phyloP scores from a whole-genome alignment of 2,113 vertebrate species.

The Porphyrio hochstetteri region DNA sequence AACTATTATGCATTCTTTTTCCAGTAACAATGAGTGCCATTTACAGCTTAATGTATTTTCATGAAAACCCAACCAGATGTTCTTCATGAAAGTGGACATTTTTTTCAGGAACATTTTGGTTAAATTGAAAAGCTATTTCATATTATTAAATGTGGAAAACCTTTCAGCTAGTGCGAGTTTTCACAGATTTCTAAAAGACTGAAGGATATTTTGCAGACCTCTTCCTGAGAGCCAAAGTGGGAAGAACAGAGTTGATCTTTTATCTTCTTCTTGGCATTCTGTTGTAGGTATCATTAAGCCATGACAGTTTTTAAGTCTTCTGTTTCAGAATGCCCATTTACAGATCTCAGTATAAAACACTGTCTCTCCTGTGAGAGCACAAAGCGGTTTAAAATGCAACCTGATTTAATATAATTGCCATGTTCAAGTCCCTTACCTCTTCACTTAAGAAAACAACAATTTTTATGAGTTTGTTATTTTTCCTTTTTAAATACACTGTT shows the following conservation, averaged over 20 bases:
- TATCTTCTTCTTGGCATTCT: conserved; percentile 51
- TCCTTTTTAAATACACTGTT: conserved; percentile 34
- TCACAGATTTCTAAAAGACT: conserved; percentile 30
- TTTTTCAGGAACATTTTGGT: neutral
- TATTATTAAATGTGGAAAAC: neutral
- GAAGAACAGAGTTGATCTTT: conserved; percentile 52
- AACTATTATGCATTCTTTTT: neutral
- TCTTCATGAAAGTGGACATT: neutral
- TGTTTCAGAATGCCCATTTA: conserved; percentile 47
- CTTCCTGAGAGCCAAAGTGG: conserved; percentile 31
- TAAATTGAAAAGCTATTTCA: conserved; percentile 14
- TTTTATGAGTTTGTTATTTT: conserved; percentile 52
- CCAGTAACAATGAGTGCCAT: neutral
- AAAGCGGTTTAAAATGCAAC: conserved; percentile 44
- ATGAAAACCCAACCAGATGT: neutral
- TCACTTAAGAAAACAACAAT: conserved; percentile 50
- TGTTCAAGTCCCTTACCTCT: conserved; percentile 49
- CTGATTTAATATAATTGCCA: conserved; percentile 55
- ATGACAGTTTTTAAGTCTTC: conserved; percentile 46
- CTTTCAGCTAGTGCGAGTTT: conserved; percentile 3
- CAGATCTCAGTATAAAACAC: conserved; percentile 2
- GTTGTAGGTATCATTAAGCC: conserved; percentile 55
- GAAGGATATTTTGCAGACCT: conserved; percentile 9
- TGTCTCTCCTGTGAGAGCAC: conserved; percentile 17
- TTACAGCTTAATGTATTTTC: neutral